phyloP scores from a whole-genome alignment of 2,113 vertebrate species.

The Corythaeola cristata region DNA sequence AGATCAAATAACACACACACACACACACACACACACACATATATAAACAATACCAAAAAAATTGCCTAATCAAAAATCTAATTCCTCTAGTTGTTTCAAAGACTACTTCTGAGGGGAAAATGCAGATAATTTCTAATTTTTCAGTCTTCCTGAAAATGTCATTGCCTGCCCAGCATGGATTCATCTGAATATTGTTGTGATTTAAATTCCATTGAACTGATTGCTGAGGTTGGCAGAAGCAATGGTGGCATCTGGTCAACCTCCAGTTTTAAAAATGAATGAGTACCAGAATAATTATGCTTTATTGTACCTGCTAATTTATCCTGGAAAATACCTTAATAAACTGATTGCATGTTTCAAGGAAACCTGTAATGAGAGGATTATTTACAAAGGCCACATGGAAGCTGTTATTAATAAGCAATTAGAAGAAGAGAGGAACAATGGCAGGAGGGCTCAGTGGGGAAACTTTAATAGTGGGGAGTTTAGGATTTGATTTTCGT shows the following conservation, averaged over 20 bases:
- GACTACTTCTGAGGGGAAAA: not conserved
- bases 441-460: not conserved
- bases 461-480: not conserved
- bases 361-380: not conserved
- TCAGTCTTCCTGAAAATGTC: not conserved
- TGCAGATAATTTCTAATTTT: not conserved
- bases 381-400: slow-evolving; percentile 14
- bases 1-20: not conserved
- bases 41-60: not conserved
- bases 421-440: not conserved
- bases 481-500: not conserved
- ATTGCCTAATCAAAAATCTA: not conserved
- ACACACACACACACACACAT: not conserved
- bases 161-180: not conserved
- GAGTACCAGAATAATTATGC: not conserved
- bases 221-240: slow-evolving; percentile 2
- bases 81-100: not conserved
- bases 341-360: slow-evolving; percentile 9
- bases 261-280: not conserved
- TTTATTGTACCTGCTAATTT: slow-evolving; percentile 38
- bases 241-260: not conserved
- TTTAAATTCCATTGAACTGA: not conserved
- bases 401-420: slow-evolving; percentile 27
- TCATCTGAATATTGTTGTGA: not conserved
- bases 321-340: slow-evolving; percentile 18